phyloP scores from a whole-genome alignment of 2,888 invertebrate species.

The Macrophya annulata region DNA sequence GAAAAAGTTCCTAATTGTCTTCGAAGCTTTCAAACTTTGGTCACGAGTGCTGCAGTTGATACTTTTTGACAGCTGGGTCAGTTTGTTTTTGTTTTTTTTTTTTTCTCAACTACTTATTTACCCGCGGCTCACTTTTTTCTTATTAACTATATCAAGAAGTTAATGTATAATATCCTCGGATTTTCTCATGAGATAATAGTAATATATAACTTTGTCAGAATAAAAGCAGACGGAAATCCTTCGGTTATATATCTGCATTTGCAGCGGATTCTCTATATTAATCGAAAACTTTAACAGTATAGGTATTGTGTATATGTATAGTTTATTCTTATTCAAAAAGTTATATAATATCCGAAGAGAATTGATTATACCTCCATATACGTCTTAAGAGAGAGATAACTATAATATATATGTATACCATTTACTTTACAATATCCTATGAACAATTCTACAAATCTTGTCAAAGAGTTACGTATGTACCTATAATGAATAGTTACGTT shows the following conservation, averaged over 20 bases:
- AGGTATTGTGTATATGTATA: not conserved
- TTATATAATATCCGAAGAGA: not conserved
- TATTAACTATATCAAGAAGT: not conserved
- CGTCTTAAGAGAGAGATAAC: too few relatives aligned
- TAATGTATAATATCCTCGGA: not conserved
- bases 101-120: not conserved
- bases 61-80: conserved; percentile 5
- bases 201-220: conserved; percentile 12
- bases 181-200: not conserved
- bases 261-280: not conserved
- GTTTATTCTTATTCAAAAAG: conserved; percentile 6
- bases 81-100: conserved; percentile 13
- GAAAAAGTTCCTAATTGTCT: conserved; percentile 39
- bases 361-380: not conserved
- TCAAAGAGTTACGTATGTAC: too few relatives aligned
- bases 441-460: too few relatives aligned
- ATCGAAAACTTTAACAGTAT: conserved; percentile 12
- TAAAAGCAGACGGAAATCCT: not conserved
- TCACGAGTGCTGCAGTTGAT: not conserved
- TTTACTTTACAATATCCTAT: too few relatives aligned
- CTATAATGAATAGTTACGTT: too few relatives aligned
- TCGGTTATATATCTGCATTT: not conserved
- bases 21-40: not conserved
- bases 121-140: not conserved
- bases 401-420: too few relatives aligned